These are phyloP conservation scores for Dasypogon diadema DNA, from an alignment of 2,888 invertebrate species.

Conservation along the genomic window DNA sequence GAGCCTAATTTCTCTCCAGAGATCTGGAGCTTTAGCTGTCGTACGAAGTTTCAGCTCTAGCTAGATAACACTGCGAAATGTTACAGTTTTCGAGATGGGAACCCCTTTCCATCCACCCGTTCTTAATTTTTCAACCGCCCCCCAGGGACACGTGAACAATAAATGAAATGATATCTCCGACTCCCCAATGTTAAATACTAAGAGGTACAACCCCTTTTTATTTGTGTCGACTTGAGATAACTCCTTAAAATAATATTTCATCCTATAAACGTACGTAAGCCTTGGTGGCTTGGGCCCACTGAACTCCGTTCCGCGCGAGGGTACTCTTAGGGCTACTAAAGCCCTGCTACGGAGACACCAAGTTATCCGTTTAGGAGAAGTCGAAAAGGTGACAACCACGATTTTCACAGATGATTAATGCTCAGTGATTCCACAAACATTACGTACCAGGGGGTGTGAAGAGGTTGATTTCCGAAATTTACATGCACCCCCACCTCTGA, in stretches of 20 bases:
- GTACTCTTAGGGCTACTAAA: conserved; percentile 38
- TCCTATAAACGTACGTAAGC: conserved; percentile 54
- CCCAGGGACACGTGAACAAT: conserved; percentile 58
- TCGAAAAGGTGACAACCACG: conserved; percentile 56
- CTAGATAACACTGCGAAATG: conserved; percentile 37
- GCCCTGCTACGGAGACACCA: conserved; percentile 23
- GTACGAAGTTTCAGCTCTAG: conserved; percentile 3
- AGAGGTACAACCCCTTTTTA: conserved; percentile 56
- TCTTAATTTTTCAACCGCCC: conserved; percentile 57
- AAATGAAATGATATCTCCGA: conserved; percentile 56
- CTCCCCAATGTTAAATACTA: conserved; percentile 53
- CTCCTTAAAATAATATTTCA: conserved; percentile 57
- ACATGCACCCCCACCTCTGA: conserved; percentile 48
- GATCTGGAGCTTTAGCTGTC: conserved; percentile 3
- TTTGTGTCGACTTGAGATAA: conserved; percentile 55
- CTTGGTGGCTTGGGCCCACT: conserved; percentile 33
- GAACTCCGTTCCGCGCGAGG: neutral
- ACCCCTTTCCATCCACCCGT: conserved; percentile 1
- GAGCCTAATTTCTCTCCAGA: conserved; percentile 26
- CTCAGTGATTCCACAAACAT: conserved; percentile 50
- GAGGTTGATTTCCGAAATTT: conserved; percentile 43
- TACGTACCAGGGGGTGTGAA: conserved; percentile 12
- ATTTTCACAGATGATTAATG: conserved; percentile 56
- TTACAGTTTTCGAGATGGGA: conserved; percentile 5
- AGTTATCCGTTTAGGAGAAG: conserved; percentile 48